A percentile compares a stretch with the other conserved stretches of the same genome.
Evolutionary conservation across 2,797 vertebrate genomes (phyloP).

Genomic region (Moxostoma hubbsi): DNA sequence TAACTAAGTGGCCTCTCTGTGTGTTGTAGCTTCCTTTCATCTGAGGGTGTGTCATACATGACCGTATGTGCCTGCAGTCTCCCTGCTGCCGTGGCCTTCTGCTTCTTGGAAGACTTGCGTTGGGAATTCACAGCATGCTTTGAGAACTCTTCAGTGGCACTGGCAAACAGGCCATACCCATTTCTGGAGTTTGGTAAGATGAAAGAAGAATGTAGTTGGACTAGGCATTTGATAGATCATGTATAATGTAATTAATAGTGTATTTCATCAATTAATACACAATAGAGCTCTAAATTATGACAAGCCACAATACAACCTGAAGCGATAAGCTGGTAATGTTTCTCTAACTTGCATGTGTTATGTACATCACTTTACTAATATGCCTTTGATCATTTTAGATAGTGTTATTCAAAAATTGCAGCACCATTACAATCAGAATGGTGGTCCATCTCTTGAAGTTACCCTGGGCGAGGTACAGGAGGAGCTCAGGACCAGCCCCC

Average conservation of each 20-base stretch:
- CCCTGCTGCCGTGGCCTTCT: conserved; percentile 90
- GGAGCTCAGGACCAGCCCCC: conserved; percentile 82
- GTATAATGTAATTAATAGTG: neutral
- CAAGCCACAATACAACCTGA: neutral
- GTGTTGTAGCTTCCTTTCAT: conserved; percentile 84
- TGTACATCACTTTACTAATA: neutral
- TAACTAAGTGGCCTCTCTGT: conserved; percentile 68
- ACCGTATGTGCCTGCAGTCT: conserved; percentile 87
- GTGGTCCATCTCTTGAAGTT: conserved; percentile 72
- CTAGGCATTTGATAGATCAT: neutral
- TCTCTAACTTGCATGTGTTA: neutral
- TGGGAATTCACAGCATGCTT: conserved; percentile 91
- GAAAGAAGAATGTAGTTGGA: neutral
- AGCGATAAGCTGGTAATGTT: neutral
- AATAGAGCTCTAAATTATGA: neutral
- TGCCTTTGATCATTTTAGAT: conserved; percentile 72
- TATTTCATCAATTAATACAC: neutral
- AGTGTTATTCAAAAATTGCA: conserved; percentile 89
- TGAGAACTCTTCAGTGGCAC: conserved; percentile 75
- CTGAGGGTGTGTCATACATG: conserved; percentile 89
- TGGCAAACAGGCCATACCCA: conserved; percentile 90
- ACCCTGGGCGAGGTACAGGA: conserved; percentile 83
- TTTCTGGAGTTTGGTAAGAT: conserved; percentile 94
- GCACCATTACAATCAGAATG: conserved; percentile 83
- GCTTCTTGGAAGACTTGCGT: conserved; percentile 93